Evolutionary conservation across 1,140 invertebrate species (phyloP).

Genomic region (Anthonomus grandis): DNA sequence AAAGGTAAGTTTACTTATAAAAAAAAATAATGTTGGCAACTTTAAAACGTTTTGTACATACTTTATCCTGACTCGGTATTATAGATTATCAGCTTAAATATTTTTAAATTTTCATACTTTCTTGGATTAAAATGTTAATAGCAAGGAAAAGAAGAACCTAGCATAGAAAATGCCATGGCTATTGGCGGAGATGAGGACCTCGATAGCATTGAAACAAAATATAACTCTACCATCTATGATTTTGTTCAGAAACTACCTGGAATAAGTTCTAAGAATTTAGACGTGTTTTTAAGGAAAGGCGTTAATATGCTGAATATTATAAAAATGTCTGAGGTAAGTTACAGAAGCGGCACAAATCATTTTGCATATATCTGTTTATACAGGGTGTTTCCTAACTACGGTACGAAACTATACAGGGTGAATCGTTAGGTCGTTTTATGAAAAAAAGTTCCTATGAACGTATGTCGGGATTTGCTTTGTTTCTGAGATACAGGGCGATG

Average conservation of each 20-base stretch:
- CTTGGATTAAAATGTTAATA: too few relatives aligned
- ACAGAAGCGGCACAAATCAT: too few relatives aligned
- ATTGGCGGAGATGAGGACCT: slow-evolving; percentile 62
- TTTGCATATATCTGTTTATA: too few relatives aligned
- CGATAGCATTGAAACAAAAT: slow-evolving; percentile 62
- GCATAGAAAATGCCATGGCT: slow-evolving; percentile 61
- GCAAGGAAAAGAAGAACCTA: slow-evolving; percentile 76
- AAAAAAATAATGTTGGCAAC: neutral
- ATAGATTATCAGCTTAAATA: neutral
- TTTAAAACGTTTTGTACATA: neutral
- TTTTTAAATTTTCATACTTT: neutral
- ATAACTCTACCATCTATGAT: slow-evolving; percentile 76
- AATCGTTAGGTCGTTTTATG: too few relatives aligned
- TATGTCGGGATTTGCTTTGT: too few relatives aligned
- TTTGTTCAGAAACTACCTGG: slow-evolving; percentile 89
- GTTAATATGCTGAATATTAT: slow-evolving; percentile 67
- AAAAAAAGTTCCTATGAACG: too few relatives aligned
- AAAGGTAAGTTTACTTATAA: slow-evolving; percentile 56
- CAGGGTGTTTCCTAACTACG: too few relatives aligned
- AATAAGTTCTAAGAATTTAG: slow-evolving; percentile 83
- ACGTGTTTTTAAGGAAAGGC: slow-evolving; percentile 73
- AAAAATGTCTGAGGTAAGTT: slow-evolving; percentile 54
- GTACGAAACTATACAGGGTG: too few relatives aligned
- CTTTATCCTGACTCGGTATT: too few relatives aligned
- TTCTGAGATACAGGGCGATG: too few relatives aligned